Evolutionary conservation across 2,888 invertebrate genomes (phyloP).

Genomic region (Anoncus sp.): DNA sequence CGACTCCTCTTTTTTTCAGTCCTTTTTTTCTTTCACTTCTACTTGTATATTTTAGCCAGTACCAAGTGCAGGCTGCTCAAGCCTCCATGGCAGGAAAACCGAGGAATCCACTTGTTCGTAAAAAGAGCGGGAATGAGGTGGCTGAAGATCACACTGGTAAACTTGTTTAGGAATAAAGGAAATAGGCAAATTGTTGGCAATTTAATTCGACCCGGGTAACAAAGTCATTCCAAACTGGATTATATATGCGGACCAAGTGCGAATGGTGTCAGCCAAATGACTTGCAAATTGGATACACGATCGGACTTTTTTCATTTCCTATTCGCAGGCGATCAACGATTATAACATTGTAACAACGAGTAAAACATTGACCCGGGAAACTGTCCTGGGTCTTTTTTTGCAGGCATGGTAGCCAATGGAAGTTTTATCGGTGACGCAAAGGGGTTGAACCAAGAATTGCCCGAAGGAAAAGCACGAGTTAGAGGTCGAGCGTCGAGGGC

Average conservation of each 20-base stretch:
- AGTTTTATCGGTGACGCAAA: constrained; percentile 43
- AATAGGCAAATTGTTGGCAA: constrained; percentile 60
- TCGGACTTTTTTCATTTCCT: constrained; percentile 1
- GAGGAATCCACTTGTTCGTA: no score
- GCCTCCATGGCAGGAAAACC: no score
- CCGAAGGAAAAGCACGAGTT: constrained; percentile 30
- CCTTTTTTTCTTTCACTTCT: constrained; percentile 39
- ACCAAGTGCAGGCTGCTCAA: no score
- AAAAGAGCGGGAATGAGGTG: background rate
- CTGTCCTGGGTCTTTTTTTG: constrained; percentile 23
- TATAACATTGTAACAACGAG: constrained; percentile 41
- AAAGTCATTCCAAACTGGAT: constrained; percentile 28
- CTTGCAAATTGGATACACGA: no score
- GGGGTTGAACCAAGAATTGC: constrained; percentile 24
- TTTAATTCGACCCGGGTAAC: constrained; percentile 40
- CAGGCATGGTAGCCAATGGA: constrained; percentile 37
- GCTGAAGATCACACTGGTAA: constrained; percentile 40
- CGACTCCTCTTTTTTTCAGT: constrained; percentile 58
- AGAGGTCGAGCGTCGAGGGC: constrained; percentile 42
- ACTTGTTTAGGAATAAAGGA: constrained; percentile 46
- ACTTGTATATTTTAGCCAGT: constrained; percentile 25
- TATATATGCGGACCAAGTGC: no score
- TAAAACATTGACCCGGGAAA: no score
- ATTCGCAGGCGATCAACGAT: constrained; percentile 44
- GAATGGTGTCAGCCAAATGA: no score